These are phyloP conservation scores for Parapristionchus giblindavisi DNA, from an alignment of 2,888 invertebrate species.

Conservation along the genomic window DNA sequence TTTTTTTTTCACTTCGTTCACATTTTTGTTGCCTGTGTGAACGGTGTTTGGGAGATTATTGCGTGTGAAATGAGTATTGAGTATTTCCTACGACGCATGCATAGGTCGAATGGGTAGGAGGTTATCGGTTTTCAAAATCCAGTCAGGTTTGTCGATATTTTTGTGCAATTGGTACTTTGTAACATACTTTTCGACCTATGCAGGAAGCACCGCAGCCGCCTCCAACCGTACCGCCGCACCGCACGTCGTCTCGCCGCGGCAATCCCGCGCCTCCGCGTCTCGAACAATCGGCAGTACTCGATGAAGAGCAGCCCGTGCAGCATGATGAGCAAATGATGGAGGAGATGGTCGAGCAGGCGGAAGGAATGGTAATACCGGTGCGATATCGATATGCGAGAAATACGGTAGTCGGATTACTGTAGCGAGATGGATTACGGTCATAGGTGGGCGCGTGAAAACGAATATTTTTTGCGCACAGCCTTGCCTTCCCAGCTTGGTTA, in stretches of 20 bases:
- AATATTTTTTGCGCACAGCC: background rate
- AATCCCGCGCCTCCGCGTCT: background rate
- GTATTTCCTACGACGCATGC: no score
- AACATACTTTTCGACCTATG: no score
- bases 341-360: background rate
- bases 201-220: no score
- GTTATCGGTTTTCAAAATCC: no score
- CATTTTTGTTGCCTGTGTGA: no score
- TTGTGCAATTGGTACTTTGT: no score
- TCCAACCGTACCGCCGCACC: background rate
- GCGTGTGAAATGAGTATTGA: no score
- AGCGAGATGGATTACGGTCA: background rate
- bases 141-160: no score
- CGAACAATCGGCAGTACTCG: background rate
- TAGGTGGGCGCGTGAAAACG: background rate
- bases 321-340: constrained; percentile 10
- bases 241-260: constrained; percentile 4
- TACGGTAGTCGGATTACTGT: background rate
- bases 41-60: no score
- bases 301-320: constrained; percentile 21
- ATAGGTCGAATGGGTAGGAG: no score
- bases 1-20: no score
- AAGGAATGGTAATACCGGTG: background rate
- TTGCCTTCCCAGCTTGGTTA: background rate
- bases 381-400: background rate